A percentile compares a stretch with the other conserved stretches of the same genome.
Conservation (phyloP, 2,797 vertebrate genomes). For the Myotis findleyi region DNA sequence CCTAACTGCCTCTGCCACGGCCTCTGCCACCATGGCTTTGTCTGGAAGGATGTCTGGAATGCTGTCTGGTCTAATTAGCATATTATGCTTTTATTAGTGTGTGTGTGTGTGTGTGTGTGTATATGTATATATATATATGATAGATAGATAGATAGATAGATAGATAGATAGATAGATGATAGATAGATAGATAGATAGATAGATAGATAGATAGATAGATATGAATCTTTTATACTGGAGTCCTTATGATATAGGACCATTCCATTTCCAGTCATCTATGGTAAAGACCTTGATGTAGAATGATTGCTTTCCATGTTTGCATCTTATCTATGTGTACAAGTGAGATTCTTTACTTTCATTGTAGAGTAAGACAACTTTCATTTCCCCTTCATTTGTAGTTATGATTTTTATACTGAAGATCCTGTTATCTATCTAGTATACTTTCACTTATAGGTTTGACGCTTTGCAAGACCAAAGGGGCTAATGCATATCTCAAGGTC, state of each 20-base stretch:
- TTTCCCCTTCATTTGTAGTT: accelerated
- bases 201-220: too few relatives aligned
- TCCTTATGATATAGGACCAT: neutral
- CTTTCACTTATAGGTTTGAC: accelerated
- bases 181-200: too few relatives aligned
- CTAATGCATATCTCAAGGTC: neutral
- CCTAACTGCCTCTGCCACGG: too few relatives aligned
- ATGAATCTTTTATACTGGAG: neutral
- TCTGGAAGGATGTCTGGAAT: too few relatives aligned
- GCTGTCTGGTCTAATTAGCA: too few relatives aligned
- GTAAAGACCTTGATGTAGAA: neutral
- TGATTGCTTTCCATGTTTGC: neutral
- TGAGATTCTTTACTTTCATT: neutral
- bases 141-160: too few relatives aligned
- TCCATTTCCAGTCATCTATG: neutral
- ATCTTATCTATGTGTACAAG: neutral
- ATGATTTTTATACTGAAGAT: neutral
- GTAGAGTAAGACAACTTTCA: too few relatives aligned
- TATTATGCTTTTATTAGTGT: too few relatives aligned
- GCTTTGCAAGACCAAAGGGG: neutral
- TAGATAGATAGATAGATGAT: too few relatives aligned
- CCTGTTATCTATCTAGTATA: neutral
- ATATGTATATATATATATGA: too few relatives aligned
- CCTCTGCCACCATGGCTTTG: too few relatives aligned
- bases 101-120: too few relatives aligned